Conservation (phyloP, 2,797 vertebrate genomes). For the Rhinoraja longicauda region DNA sequence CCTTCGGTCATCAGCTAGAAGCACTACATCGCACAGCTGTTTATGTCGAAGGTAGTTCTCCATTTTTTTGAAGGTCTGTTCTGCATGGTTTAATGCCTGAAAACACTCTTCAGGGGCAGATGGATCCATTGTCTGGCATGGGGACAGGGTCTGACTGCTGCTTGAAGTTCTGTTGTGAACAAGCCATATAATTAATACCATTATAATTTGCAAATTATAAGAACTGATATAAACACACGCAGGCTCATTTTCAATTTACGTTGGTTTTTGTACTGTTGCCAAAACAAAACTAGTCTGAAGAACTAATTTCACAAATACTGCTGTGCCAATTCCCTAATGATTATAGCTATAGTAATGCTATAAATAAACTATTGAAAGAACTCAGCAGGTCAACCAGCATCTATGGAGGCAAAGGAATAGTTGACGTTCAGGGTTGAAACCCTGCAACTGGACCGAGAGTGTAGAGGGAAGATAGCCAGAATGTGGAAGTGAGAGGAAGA, state of each 20-base stretch:
- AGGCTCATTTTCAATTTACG: neutral
- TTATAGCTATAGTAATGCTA: neutral
- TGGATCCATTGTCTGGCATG: conserved; percentile 86
- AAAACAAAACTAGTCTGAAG: neutral
- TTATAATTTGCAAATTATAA: neutral
- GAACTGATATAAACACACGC: neutral
- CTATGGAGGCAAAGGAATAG: no score
- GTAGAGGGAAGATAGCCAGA: no score
- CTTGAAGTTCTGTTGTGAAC: conserved; percentile 69
- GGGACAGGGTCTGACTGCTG: conserved; percentile 81
- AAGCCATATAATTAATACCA: neutral
- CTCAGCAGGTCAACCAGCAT: no score
- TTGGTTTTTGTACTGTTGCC: neutral
- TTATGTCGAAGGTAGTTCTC: conserved; percentile 87
- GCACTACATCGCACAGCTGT: conserved; percentile 86
- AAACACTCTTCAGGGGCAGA: conserved; percentile 89
- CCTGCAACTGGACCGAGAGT: no score
- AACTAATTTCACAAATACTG: neutral
- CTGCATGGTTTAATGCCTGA: conserved; percentile 86
- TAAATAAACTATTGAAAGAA: no score
- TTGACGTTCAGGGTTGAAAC: no score
- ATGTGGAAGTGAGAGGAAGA: no score
- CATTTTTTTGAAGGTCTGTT: conserved; percentile 91
- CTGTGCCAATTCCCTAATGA: neutral
- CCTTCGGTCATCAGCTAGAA: conserved; percentile 85